A percentile compares a stretch with the other conserved stretches of the same genome.
Conservation (phyloP, 2,888 invertebrate genomes). For the Drymonia ruficornis region DNA sequence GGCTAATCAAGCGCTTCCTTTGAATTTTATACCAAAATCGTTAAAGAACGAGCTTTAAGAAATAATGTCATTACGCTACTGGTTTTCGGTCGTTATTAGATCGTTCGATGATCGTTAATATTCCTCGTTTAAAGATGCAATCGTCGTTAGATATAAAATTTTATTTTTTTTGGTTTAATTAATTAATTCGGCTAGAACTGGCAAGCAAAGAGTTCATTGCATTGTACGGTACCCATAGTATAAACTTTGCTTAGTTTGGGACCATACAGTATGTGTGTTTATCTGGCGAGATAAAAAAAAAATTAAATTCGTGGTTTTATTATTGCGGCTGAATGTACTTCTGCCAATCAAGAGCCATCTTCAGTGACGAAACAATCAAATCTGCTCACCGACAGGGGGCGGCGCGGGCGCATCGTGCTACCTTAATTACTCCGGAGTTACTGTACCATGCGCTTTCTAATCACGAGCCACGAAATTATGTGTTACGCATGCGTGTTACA, state of each 20-base stretch:
- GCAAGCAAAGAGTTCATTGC: no score
- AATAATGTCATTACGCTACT: conserved; percentile 2
- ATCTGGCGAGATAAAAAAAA: no score
- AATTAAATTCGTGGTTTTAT: no score
- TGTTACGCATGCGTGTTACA: conserved; percentile 5
- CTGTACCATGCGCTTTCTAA: conserved; percentile 68
- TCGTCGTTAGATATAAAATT: neutral
- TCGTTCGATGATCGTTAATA: neutral
- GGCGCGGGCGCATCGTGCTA: conserved; percentile 66
- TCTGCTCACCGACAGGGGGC: conserved; percentile 42
- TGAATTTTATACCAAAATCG: conserved; percentile 10
- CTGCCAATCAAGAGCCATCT: neutral
- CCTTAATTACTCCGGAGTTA: conserved; percentile 70
- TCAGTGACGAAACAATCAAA: conserved; percentile 48
- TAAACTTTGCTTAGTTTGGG: no score
- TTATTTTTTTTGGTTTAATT: neutral
- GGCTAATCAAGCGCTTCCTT: conserved; percentile 35
- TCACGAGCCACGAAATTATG: conserved; percentile 54
- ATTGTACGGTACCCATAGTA: no score
- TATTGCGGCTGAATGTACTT: neutral
- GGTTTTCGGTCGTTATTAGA: neutral
- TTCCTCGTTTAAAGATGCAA: neutral
- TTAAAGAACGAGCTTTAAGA: conserved; percentile 8
- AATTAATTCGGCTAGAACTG: no score
- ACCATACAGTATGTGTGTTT: no score